These are phyloP conservation scores for Zygogramma bicolorata DNA, from an alignment of 2,888 invertebrate species.

Conservation along the genomic window DNA sequence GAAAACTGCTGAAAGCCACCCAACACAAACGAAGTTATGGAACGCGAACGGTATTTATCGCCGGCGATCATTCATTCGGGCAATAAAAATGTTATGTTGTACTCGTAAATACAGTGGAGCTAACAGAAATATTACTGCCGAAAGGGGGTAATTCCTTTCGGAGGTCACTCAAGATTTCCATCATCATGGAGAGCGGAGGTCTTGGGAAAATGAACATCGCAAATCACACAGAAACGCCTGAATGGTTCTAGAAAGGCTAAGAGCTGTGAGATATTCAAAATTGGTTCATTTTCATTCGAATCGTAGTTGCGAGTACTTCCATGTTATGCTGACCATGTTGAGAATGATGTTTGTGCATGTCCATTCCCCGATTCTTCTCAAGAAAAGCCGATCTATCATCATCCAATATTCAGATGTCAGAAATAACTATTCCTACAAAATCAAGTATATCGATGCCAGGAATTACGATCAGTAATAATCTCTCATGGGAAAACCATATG, in stretches of 20 bases:
- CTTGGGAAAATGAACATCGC: neutral
- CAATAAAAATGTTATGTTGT: conserved; percentile 34
- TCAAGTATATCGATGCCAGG: too few species aligned
- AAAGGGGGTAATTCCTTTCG: conserved; percentile 10
- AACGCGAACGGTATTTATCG: conserved; percentile 42
- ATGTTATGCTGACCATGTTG: too few species aligned
- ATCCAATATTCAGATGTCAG: too few species aligned
- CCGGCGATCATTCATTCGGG: conserved; percentile 42
- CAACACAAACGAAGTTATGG: conserved; percentile 45
- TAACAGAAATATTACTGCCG: conserved; percentile 8
- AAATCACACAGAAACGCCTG: neutral
- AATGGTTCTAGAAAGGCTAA: neutral
- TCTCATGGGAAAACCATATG: too few species aligned
- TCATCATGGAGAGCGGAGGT: neutral
- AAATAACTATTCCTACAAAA: too few species aligned
- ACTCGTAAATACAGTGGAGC: conserved; percentile 22
- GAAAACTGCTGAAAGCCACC: conserved; percentile 44
- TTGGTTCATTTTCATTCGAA: too few species aligned
- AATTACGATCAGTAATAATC: too few species aligned
- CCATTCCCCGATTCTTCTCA: too few species aligned
- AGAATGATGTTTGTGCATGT: too few species aligned
- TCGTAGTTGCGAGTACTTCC: too few species aligned
- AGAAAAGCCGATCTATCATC: too few species aligned
- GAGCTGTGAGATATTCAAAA: neutral
- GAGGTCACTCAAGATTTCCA: conserved; percentile 8